A percentile compares a stretch with the other conserved stretches of the same genome.
Conservation (phyloP, 2,113 vertebrate species). For the Hypomesus transpacificus region DNA sequence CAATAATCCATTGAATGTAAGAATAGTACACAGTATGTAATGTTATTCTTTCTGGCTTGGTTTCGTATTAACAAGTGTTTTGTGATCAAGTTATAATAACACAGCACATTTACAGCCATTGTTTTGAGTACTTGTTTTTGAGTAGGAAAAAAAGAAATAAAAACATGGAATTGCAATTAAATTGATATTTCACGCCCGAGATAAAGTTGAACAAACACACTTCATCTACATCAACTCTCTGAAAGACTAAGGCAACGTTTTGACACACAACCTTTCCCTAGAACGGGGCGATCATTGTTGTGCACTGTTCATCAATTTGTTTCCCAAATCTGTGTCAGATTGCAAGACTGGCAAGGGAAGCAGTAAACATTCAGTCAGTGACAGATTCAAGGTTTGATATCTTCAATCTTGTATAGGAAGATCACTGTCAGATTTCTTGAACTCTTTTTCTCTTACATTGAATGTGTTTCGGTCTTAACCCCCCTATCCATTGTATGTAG, state of each 20-base stretch:
- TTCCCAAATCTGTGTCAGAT: slow-evolving; percentile 45
- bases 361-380: background rate
- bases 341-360: background rate
- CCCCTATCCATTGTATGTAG: background rate
- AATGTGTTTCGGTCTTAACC: background rate
- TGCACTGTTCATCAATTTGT: slow-evolving; percentile 52
- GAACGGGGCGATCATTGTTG: background rate
- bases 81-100: background rate
- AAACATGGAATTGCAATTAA: slow-evolving; percentile 4
- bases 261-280: slow-evolving; percentile 9
- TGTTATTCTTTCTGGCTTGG: background rate
- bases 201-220: slow-evolving; percentile 23
- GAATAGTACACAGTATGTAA: background rate
- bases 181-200: slow-evolving; percentile 42
- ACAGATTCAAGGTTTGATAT: background rate
- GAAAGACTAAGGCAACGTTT: background rate
- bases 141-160: background rate
- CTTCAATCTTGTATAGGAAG: background rate
- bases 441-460: background rate
- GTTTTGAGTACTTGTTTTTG: background rate
- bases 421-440: background rate
- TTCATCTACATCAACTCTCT: slow-evolving; percentile 13
- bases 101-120: background rate
- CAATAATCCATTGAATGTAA: slow-evolving; percentile 5
- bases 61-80: background rate